phyloP scores from a whole-genome alignment of 2,888 invertebrate genomes.

The Pyrochroa serraticornis region DNA sequence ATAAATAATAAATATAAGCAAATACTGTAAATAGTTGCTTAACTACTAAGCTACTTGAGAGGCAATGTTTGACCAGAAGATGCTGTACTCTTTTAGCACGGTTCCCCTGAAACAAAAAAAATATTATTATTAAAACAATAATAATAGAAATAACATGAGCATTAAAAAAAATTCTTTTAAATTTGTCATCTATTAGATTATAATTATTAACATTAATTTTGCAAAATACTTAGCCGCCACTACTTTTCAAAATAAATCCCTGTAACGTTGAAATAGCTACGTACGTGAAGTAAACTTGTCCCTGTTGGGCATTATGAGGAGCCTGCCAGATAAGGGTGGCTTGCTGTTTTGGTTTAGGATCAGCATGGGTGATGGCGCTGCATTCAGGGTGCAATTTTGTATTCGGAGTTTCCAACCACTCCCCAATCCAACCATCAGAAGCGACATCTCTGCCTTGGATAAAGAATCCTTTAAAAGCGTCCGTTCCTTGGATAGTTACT shows the following conservation, averaged over 20 bases:
- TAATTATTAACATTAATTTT: no score
- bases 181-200: no score
- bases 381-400: constrained; percentile 80
- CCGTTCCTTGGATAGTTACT: constrained; percentile 53
- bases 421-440: constrained; percentile 76
- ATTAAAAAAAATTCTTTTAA: constrained; percentile 1
- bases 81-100: constrained; percentile 74
- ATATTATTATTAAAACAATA: constrained; percentile 16
- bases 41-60: constrained; percentile 55
- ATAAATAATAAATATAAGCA: neutral
- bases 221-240: no score
- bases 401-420: constrained; percentile 75
- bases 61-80: constrained; percentile 75
- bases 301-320: constrained; percentile 65
- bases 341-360: constrained; percentile 74
- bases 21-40: neutral
- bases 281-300: constrained; percentile 84
- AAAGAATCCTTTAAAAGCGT: constrained; percentile 82
- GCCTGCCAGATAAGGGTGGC: constrained; percentile 79
- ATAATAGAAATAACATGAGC: neutral
- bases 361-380: constrained; percentile 79
- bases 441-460: constrained; percentile 78
- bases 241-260: no score
- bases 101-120: constrained; percentile 69
- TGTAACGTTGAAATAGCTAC: constrained; percentile 48